These are phyloP conservation scores for Alviniconcha strummeri DNA, from an alignment of 2,888 invertebrate genomes.

Conservation along the genomic window DNA sequence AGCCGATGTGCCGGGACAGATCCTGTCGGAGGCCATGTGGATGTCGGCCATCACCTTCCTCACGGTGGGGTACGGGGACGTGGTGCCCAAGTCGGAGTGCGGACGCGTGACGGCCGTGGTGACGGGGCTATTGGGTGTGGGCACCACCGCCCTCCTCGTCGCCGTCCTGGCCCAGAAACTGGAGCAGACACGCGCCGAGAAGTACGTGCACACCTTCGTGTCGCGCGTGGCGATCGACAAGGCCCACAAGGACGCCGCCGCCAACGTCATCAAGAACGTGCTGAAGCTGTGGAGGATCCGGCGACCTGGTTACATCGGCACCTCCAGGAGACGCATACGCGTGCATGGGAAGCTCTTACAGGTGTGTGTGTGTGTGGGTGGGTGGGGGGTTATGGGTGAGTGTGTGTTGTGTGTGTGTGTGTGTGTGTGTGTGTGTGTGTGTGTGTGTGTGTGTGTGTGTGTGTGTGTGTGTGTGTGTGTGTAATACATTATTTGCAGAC, in stretches of 20 bases:
- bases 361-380: conserved; percentile 44
- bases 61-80: conserved; percentile 64
- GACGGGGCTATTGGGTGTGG: conserved; percentile 64
- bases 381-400: not conserved
- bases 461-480: conserved; percentile 9
- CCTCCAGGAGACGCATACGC: conserved; percentile 25
- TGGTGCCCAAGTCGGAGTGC: conserved; percentile 55
- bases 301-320: conserved; percentile 2
- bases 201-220: conserved; percentile 65
- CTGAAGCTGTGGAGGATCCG: conserved; percentile 57
- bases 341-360: conserved; percentile 57
- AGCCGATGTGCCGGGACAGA: conserved; percentile 5
- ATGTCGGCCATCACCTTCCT: conserved; percentile 62
- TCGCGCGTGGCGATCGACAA: conserved; percentile 60
- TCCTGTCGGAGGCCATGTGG: conserved; percentile 53
- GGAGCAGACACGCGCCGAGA: conserved; percentile 63
- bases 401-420: not conserved
- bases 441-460: not conserved
- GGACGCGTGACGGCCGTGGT: conserved; percentile 60
- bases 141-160: conserved; percentile 60
- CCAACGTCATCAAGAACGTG: conserved; percentile 63
- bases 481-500: not conserved
- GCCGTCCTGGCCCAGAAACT: conserved; percentile 64
- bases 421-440: not conserved
- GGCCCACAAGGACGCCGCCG: conserved; percentile 57